A percentile compares a stretch with the other conserved stretches of the same genome.
phyloP scores from a whole-genome alignment of 1,140 invertebrate genomes.

The Dendrolimus punctatus region DNA sequence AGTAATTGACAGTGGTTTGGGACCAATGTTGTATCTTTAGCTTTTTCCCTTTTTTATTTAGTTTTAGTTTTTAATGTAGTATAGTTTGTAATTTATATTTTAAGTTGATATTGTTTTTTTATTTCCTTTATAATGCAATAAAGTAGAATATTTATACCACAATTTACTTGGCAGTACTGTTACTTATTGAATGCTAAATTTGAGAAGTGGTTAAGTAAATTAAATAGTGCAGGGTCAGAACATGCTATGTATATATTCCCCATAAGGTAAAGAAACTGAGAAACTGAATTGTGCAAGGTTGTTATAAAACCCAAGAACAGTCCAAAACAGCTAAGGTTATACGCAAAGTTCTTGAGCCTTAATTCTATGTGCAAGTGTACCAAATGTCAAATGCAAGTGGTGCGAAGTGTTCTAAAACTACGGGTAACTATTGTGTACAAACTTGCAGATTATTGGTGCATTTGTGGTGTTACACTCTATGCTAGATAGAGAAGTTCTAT shows the following conservation, averaged over 20 bases:
- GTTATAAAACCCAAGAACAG: conserved; percentile 39
- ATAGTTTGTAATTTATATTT: no score
- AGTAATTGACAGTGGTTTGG: no score
- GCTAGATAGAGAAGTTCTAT: conserved; percentile 59
- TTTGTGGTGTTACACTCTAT: conserved; percentile 53
- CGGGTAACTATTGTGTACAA: conserved; percentile 41
- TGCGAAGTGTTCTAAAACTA: conserved; percentile 50
- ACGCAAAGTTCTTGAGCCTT: conserved; percentile 33
- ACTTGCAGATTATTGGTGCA: conserved; percentile 51
- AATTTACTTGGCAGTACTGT: no score
- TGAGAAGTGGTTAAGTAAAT: background rate
- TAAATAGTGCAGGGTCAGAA: conserved; percentile 3
- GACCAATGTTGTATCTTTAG: no score
- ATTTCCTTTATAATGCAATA: no score
- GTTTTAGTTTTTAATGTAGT: no score
- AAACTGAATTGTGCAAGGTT: conserved; percentile 19
- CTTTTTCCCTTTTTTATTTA: no score
- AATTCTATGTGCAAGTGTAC: conserved; percentile 47
- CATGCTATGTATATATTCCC: no score
- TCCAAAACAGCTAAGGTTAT: conserved; percentile 6
- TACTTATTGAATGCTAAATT: no score
- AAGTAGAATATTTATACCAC: no score
- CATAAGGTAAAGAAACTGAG: background rate
- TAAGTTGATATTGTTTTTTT: no score
- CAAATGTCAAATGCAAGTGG: conserved; percentile 44